These are phyloP conservation scores for Zelostemma sp. DNA, from an alignment of 1,140 invertebrate genomes.

Conservation along the genomic window DNA sequence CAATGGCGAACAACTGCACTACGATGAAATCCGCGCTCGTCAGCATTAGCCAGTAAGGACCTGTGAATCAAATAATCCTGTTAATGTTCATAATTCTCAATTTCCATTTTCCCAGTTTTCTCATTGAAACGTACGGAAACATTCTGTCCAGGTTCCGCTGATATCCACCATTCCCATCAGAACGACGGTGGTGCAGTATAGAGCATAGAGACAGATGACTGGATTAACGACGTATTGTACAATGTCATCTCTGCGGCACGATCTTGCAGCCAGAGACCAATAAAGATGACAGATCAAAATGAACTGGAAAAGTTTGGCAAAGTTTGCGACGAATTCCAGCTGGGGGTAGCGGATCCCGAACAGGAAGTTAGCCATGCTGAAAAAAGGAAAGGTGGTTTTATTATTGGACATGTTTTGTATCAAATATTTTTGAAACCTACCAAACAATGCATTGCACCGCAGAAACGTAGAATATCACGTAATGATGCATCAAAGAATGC, in stretches of 20 bases:
- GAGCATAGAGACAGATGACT: constrained; percentile 62
- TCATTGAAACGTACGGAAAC: constrained; percentile 71
- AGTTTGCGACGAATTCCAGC: constrained; percentile 69
- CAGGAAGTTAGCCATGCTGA: constrained; percentile 69
- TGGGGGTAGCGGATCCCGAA: constrained; percentile 66
- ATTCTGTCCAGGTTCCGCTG: constrained; percentile 67
- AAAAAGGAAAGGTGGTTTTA: constrained; percentile 38
- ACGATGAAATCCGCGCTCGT: constrained; percentile 70
- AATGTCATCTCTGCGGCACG: constrained; percentile 68
- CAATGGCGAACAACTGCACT: constrained; percentile 71
- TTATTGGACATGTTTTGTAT: no score
- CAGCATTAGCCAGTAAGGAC: constrained; percentile 72
- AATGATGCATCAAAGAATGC: constrained; percentile 71
- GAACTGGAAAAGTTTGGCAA: constrained; percentile 70
- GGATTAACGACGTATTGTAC: constrained; percentile 63
- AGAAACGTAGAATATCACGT: constrained; percentile 71
- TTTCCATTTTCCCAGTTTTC: no score
- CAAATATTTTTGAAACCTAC: constrained; percentile 57
- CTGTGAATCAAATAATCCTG: constrained; percentile 52
- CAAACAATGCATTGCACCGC: constrained; percentile 68
- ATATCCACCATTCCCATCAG: constrained; percentile 70
- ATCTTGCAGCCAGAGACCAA: constrained; percentile 70
- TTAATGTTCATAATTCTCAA: not conserved
- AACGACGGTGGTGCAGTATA: constrained; percentile 69
- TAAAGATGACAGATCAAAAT: constrained; percentile 71